A percentile compares a stretch with the other conserved stretches of the same genome.
Conservation (phyloP, 2,888 invertebrate species). For the Xanthia togata region DNA sequence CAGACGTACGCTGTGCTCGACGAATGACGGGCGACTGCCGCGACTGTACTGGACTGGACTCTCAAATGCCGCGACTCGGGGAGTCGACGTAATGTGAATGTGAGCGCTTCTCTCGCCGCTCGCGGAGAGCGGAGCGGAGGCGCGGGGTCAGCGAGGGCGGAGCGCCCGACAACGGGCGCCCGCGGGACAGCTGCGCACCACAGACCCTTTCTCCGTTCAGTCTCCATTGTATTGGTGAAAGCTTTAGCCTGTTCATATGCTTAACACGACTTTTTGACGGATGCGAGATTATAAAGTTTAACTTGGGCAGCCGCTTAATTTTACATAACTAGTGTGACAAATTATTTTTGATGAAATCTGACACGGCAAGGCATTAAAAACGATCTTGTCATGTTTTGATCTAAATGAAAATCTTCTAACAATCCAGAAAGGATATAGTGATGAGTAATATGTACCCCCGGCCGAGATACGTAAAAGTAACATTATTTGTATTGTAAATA, state of each 20-base stretch:
- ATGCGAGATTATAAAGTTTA: slow-evolving; percentile 43
- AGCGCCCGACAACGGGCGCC: slow-evolving; percentile 82
- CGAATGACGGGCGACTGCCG: slow-evolving; percentile 86
- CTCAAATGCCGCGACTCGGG: slow-evolving; percentile 67
- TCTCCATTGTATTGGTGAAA: slow-evolving; percentile 84
- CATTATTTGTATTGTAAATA: slow-evolving; percentile 32
- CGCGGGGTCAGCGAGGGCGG: slow-evolving; percentile 86
- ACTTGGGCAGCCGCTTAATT: slow-evolving; percentile 33
- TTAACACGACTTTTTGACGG: slow-evolving; percentile 64
- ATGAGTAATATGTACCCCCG: slow-evolving; percentile 9
- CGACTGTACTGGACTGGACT: slow-evolving; percentile 65
- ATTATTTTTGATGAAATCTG: slow-evolving; percentile 11
- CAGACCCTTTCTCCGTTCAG: slow-evolving; percentile 86
- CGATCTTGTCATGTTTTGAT: background rate
- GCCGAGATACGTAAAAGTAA: slow-evolving; percentile 25
- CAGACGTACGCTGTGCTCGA: slow-evolving; percentile 82
- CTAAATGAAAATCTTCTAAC: slow-evolving; percentile 3
- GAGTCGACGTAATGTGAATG: slow-evolving; percentile 72
- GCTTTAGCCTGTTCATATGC: slow-evolving; percentile 74
- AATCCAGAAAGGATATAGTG: background rate
- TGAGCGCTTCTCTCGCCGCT: slow-evolving; percentile 72
- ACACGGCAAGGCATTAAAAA: background rate
- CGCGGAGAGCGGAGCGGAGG: slow-evolving; percentile 74
- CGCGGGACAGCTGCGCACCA: slow-evolving; percentile 88
- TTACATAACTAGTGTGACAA: slow-evolving; percentile 8